Base-by-base conservation (phyloP, 2,797 vertebrate species). In the Phoxinus dragarum region DNA sequence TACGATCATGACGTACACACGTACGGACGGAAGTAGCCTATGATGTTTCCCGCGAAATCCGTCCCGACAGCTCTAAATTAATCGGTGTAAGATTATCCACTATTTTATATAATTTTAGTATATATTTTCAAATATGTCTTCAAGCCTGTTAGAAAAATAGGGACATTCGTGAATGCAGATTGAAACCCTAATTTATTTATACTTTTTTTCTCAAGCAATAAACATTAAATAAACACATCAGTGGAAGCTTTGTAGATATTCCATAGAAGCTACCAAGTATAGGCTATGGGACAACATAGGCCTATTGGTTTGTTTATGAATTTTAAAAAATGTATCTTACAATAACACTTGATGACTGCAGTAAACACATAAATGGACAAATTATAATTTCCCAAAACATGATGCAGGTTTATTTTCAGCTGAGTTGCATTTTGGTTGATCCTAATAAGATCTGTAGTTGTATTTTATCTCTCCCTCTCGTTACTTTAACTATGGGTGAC, bases 401-500 rank as follows among this genome's bases (percentile, higher is more conserved):
- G 74, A 84, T 59, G 64, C 23, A 78, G 64, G 47, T 71, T 90
- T 89, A 90, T 92, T 91, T 72, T 72, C 75, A 61, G 75, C 83
- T 59, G 83, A 59, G 27, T 80, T 80, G 27, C 31, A 44, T n/a
- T 64, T 79, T 73, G 49, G 42, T 72, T 80, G 67, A 80, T 85
- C 84, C 40, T 85, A 72, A 79, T 72, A 59, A 71, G 76, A 80
- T 79, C 76, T 61, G 75, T 64, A 61, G 66, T 44, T 79, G 27
- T 56, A 77, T 56, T 73, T 61, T 61, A 8, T 73, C 56, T 79
- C 36, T 52, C 76, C 19, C 47, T 76, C 56, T 72, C 95, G 94
- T 97, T 97, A 97, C 96, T 97, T 96, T 97, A 97, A 98, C 96
- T 93, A 95, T 96, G 96, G 97, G 96, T 96, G 97, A 97, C 97